Evolutionary conservation across 2,888 invertebrate species (phyloP).

Genomic region (Euplexia lucipara): DNA sequence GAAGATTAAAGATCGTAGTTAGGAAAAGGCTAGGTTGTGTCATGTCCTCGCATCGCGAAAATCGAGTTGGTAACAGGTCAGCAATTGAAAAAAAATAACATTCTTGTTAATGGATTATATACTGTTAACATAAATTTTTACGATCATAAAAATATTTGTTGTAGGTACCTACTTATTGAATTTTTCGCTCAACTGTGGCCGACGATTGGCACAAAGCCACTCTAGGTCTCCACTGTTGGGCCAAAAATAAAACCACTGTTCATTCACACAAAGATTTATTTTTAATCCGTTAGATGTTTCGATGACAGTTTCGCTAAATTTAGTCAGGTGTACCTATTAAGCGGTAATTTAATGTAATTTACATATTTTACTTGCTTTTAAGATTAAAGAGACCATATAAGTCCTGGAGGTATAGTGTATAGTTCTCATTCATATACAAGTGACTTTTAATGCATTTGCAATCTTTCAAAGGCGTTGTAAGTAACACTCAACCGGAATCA

Average conservation of each 20-base stretch:
- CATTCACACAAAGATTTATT: constrained; percentile 71
- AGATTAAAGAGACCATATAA: not conserved
- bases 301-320: constrained; percentile 44
- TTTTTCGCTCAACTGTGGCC: constrained; percentile 37
- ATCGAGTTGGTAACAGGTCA: not conserved
- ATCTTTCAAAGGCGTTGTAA: not conserved
- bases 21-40: no score
- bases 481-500: not conserved
- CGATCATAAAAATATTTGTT: constrained; percentile 43
- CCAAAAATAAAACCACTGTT: constrained; percentile 54
- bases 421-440: no score
- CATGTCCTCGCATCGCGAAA: not conserved
- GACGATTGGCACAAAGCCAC: constrained; percentile 58
- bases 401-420: no score
- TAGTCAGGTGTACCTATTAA: not conserved
- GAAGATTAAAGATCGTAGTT: no score
- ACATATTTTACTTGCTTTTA: not conserved
- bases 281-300: constrained; percentile 62
- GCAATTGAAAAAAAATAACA: constrained; percentile 6
- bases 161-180: no score
- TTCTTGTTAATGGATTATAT: constrained; percentile 33
- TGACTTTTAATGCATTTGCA: no score
- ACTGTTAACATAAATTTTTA: constrained; percentile 35
- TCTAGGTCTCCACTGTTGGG: constrained; percentile 13
- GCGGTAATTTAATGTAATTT: constrained; percentile 16